Evolutionary conservation across 2,113 vertebrate species (phyloP), one percentile per base, ranked within the genome.

Genomic region (Pungitius pungitius): DNA sequence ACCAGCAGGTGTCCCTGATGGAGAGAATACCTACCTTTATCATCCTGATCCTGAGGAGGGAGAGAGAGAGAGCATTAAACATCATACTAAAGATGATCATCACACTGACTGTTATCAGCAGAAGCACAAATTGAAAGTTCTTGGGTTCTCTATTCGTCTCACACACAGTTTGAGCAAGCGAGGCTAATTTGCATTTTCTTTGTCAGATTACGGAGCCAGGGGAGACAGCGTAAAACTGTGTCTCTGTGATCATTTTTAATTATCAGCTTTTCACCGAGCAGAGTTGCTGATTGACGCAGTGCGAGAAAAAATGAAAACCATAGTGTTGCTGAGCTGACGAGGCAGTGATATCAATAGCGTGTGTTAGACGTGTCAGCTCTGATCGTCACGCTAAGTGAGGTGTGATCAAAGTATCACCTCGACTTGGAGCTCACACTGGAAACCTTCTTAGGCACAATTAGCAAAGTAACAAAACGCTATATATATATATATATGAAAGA

Each of bases 31-130:
- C 9, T 85, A 92, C 91, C 91, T 87, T 83, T 90, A 54, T 91
- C 90, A 40, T 91, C 88, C 42, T 86, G 85, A 73, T 91, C 91
- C 91, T 91, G 56, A 26, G 77, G 62, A 54, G 9, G 63, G 14
- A 70, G 0, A 72, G 20, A 73, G 68, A 30, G 6, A 69, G 37
- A 59, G 3, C 17, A 62, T 84, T 66, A 78, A 59, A 81, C 12
- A 77, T 43, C n/a, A 70, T 35, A 33, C 26, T 0, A 3, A 62
- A 65, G 27, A 78, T 30, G 18, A 79, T 75, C 42, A 40, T 8
- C 68, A 12, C 11, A 77, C 6, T 42, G 65, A 73, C 42, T 77
- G 1, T 63, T 24, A 85, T 72, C 65, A 68, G 52, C 43, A 68
- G 33, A 58, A 35, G 10, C 51, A 43, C 37, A 47, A 1, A 52